Evolutionary conservation across 37 sponge, comb jelly and placozoan species (phyloP), one percentile per base, ranked within the genome.

Genomic region (Chondrilla cf. caribensis): DNA sequence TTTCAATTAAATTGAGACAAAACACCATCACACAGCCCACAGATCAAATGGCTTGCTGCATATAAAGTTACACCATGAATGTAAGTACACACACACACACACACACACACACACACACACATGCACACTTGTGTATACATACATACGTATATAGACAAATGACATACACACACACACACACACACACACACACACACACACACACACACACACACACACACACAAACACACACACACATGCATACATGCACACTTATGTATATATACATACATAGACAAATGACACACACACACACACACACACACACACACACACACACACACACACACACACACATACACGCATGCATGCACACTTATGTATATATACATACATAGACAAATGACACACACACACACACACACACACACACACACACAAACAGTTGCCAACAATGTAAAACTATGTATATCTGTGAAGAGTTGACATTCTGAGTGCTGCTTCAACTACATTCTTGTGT

Each of bases 361-460:
- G 29, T 32, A 67, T 32, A 67, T 32, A 67, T 32, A 67, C 68
- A 67, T 32, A 29, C 68, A 67, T 32, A 67, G 31, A 67, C 68
- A 67, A n/a, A n/a, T n/a, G n/a, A n/a, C 68, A 67, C 68, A 67
- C 68, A 67, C 68, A 67, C 68, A 67, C 68, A 67, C 68, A 67
- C 68, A 67, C 33, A 29, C 33, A 67, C 68, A 29, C 68, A 67
- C 68, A 29, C 68, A 67, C 29, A 6, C 64, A 26, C 64, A 62
- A 4, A 62, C 64, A 6, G 17, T 54, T 54, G 57, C 57, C 11
- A 17, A 11, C n/a, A n/a, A n/a, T n/a, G n/a, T n/a, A n/a, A n/a
- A n/a, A n/a, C n/a, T n/a, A n/a, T n/a, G n/a, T n/a, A n/a, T n/a
- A n/a, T n/a, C n/a, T n/a, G n/a, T n/a, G n/a, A n/a, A n/a, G n/a